Conservation (phyloP, 2,113 vertebrate species). For the Trochalopteron elliotii region DNA sequence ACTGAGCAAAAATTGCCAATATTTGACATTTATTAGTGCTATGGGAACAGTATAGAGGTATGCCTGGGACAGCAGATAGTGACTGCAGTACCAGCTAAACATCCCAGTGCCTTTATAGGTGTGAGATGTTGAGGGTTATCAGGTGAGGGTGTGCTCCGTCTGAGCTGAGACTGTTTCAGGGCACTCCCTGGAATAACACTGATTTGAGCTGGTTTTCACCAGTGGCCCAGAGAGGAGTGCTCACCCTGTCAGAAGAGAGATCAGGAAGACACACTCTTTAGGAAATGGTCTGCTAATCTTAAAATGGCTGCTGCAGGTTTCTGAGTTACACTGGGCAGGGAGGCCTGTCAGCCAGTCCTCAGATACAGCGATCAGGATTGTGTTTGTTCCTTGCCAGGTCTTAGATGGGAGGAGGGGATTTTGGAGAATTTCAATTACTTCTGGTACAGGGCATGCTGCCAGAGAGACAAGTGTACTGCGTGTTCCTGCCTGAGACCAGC, state of each 20-base stretch:
- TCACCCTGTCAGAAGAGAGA: background rate
- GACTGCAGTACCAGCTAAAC: background rate
- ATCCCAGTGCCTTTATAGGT: background rate
- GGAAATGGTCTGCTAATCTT: background rate
- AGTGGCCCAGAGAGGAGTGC: background rate
- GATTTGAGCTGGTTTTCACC: background rate
- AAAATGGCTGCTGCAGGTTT: background rate
- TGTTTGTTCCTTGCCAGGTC: background rate
- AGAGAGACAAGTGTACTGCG: background rate
- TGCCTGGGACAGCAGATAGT: background rate
- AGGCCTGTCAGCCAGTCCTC: background rate
- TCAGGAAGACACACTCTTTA: background rate
- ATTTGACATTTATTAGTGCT: background rate
- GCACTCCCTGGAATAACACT: background rate
- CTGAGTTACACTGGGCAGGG: background rate
- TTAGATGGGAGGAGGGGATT: background rate
- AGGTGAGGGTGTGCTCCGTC: background rate
- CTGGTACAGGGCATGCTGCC: slow-evolving; percentile 17
- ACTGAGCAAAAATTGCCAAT: background rate
- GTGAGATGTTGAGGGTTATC: background rate
- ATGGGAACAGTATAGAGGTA: background rate
- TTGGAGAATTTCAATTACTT: slow-evolving; percentile 21
- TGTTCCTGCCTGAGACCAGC: slow-evolving; percentile 23
- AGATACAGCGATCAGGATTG: background rate
- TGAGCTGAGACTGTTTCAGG: background rate